phyloP scores from a whole-genome alignment of 2,113 vertebrate genomes.

The Cyphomyrus plagiostoma region DNA sequence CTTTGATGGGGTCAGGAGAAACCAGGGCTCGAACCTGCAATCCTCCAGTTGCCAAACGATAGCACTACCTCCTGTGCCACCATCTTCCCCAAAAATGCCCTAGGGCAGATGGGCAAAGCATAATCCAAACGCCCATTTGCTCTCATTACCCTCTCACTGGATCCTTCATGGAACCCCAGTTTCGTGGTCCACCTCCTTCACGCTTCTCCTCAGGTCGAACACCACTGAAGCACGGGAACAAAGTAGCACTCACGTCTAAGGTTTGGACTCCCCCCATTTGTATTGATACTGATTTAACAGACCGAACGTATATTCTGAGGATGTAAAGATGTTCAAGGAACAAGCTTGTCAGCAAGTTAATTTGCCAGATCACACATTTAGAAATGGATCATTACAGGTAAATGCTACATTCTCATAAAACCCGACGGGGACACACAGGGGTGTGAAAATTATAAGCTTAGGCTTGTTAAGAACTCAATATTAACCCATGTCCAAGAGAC shows the following conservation, averaged over 20 bases:
- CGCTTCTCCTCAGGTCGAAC: constrained; percentile 65
- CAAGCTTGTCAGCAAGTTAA: neutral
- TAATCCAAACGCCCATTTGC: neutral
- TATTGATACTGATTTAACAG: neutral
- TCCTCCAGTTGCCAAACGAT: too few species aligned
- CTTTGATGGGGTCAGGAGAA: too few species aligned
- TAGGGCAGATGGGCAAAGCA: neutral
- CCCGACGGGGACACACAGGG: neutral
- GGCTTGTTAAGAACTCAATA: too few species aligned
- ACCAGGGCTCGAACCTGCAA: too few species aligned
- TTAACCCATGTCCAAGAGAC: neutral
- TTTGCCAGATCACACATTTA: neutral
- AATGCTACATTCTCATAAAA: neutral
- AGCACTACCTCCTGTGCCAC: too few species aligned
- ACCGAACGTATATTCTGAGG: neutral
- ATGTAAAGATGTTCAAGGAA: neutral
- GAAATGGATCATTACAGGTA: neutral
- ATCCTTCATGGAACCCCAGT: constrained; percentile 66
- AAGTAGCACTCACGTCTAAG: neutral
- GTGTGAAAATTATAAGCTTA: neutral
- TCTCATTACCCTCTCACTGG: constrained; percentile 36
- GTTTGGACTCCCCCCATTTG: neutral
- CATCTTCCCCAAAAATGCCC: too few species aligned
- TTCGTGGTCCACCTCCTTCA: constrained; percentile 61
- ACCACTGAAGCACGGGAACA: constrained; percentile 44